phyloP scores from a whole-genome alignment of 1,140 invertebrate species.

The Neomicropteryx cornuta region DNA sequence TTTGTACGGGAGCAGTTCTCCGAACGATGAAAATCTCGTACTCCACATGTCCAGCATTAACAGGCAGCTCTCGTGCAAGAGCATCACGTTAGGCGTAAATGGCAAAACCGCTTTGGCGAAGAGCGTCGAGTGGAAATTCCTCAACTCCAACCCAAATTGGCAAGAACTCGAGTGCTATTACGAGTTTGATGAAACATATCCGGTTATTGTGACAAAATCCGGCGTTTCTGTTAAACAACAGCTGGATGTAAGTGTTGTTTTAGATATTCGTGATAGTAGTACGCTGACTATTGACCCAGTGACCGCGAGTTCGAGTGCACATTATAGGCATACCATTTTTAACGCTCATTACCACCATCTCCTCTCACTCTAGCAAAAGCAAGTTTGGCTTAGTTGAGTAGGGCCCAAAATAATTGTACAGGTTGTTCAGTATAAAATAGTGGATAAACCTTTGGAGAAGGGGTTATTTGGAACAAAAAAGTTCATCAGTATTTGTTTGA shows the following conservation, averaged over 20 bases:
- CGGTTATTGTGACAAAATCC: slow-evolving; percentile 43
- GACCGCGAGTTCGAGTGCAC: too few relatives aligned
- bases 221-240: slow-evolving; percentile 50
- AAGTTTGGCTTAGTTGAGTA: too few relatives aligned
- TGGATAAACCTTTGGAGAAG: too few relatives aligned
- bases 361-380: too few relatives aligned
- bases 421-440: too few relatives aligned
- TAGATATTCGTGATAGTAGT: too few relatives aligned
- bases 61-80: slow-evolving; percentile 12
- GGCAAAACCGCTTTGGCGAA: slow-evolving; percentile 30
- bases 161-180: slow-evolving; percentile 56
- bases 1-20: slow-evolving; percentile 41
- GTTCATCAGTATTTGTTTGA: too few relatives aligned
- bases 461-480: too few relatives aligned
- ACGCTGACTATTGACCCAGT: too few relatives aligned
- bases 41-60: slow-evolving; percentile 40
- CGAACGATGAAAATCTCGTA: slow-evolving; percentile 34
- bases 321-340: too few relatives aligned
- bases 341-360: too few relatives aligned
- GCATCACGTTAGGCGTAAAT: neutral
- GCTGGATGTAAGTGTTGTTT: slow-evolving; percentile 43
- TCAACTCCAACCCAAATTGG: slow-evolving; percentile 51
- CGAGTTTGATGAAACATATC: slow-evolving; percentile 55
- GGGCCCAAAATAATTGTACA: too few relatives aligned
- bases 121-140: slow-evolving; percentile 53